Base-by-base conservation (phyloP, 1,140 invertebrate species). In the Megalopta genalis region DNA sequence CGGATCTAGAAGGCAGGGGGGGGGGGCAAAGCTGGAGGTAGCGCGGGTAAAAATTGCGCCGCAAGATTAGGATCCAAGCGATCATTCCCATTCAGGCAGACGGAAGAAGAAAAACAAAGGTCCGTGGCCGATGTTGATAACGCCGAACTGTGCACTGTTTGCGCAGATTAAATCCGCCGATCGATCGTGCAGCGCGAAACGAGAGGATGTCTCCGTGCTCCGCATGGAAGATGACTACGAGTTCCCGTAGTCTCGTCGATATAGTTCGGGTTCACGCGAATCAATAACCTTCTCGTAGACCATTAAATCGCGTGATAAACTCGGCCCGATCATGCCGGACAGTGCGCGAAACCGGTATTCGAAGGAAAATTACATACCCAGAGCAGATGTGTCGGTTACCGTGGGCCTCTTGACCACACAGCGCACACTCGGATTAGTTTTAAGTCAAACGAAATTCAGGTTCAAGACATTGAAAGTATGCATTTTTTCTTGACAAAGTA, bases 101-200 rank as follows among this genome's bases (percentile, higher is more conserved):
- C 37, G 27, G 68, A 27, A n/a, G 52, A 71, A 46, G 52, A 39
- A 70, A 54, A 54, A 54, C 52, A 54, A 60, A 16, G 80, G 85
- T 81, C 70, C 57, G 70, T 72, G 69, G 49, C 52, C 66, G 74
- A 39, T 86, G 73, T 86, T 82, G 83, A 85, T 82, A 84, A 84
- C 77, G 67, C 46, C 42, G 71, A 23, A 57, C 66, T 46, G 65
- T 39, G 68, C 64, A 72, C 68, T 80, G 57, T 77, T 80, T 84
- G 70, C 64, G 79, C 82, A 85, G 84, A 85, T 85, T 85, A 85
- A 85, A 85, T 85, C 84, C 70, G 71, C 82, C 82, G 84, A 85
- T 85, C 79, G 84, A 85, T 84, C 83, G 74, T 71, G 52, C 54
- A 71, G 65, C 82, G 79, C 46, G 75, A 82, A 85, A 84, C 80